These are phyloP conservation scores for Creontiades dilutus DNA, from an alignment of 2,888 invertebrate genomes.

Conservation along the genomic window DNA sequence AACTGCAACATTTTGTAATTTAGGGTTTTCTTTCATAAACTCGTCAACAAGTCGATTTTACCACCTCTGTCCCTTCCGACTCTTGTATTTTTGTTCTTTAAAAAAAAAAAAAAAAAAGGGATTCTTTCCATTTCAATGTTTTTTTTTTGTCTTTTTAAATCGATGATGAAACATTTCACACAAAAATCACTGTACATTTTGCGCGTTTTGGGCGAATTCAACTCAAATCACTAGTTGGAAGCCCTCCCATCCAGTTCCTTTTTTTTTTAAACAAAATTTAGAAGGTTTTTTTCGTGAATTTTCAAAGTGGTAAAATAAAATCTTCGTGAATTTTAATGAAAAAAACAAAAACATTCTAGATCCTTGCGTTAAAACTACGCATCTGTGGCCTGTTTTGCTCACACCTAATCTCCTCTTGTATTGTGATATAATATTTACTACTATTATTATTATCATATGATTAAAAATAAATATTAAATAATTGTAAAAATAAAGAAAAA, in stretches of 20 bases:
- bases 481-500: constrained; percentile 66
- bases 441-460: constrained; percentile 72
- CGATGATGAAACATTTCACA: not conserved
- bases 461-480: constrained; percentile 67
- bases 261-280: constrained; percentile 35
- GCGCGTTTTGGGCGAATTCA: constrained; percentile 29
- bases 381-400: constrained; percentile 75
- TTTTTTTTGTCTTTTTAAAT: constrained; percentile 56
- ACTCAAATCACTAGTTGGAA: constrained; percentile 14
- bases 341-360: constrained; percentile 22
- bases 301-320: constrained; percentile 52
- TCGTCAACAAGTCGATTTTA: constrained; percentile 36
- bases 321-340: constrained; percentile 21
- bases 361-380: constrained; percentile 62
- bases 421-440: constrained; percentile 74
- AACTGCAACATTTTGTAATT: not conserved
- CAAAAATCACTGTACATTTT: not conserved
- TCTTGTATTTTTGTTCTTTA: constrained; percentile 9
- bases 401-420: constrained; percentile 75
- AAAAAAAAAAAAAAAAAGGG: constrained; percentile 17
- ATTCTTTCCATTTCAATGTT: constrained; percentile 63
- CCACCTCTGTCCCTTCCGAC: constrained; percentile 50
- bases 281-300: constrained; percentile 10
- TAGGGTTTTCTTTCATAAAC: too few species aligned
- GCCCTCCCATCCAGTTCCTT: constrained; percentile 63